A percentile compares a stretch with the other conserved stretches of the same genome.
These are phyloP conservation scores for Paramisgurnus dabryanus DNA, from an alignment of 2,113 vertebrate genomes.

Conservation along the genomic window DNA sequence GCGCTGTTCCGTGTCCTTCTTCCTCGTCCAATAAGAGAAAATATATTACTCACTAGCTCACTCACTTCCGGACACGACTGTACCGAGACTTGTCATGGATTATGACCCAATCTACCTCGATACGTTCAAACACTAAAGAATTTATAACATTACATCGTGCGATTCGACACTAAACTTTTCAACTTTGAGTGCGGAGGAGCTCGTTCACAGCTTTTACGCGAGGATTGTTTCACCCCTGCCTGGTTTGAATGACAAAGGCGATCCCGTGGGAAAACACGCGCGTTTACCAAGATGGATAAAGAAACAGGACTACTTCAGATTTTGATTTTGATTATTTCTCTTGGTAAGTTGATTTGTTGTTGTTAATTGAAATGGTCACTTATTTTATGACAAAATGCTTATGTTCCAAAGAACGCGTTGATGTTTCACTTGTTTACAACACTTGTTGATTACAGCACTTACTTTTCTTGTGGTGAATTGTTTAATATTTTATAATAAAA, in stretches of 20 bases:
- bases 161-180: background rate
- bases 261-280: conserved; percentile 37
- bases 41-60: conserved; percentile 1
- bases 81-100: background rate
- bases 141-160: background rate
- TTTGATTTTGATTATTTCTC: background rate
- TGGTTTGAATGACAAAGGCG: conserved; percentile 38
- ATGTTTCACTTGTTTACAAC: no score
- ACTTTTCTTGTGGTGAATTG: background rate
- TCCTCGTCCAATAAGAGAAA: conserved; percentile 35
- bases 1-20: background rate
- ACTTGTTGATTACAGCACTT: background rate
- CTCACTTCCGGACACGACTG: conserved; percentile 41
- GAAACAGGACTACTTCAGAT: background rate
- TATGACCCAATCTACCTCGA: background rate
- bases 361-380: no score
- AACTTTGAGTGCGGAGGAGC: background rate
- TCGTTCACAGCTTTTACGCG: background rate
- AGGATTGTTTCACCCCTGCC: background rate
- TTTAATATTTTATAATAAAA: background rate
- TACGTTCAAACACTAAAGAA: background rate
- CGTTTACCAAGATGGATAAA: conserved; percentile 36
- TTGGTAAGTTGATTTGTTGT: conserved; percentile 18
- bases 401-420: no score
- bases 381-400: no score